These are phyloP conservation scores for Eciton burchellii DNA, from an alignment of 1,140 invertebrate genomes.

Conservation along the genomic window DNA sequence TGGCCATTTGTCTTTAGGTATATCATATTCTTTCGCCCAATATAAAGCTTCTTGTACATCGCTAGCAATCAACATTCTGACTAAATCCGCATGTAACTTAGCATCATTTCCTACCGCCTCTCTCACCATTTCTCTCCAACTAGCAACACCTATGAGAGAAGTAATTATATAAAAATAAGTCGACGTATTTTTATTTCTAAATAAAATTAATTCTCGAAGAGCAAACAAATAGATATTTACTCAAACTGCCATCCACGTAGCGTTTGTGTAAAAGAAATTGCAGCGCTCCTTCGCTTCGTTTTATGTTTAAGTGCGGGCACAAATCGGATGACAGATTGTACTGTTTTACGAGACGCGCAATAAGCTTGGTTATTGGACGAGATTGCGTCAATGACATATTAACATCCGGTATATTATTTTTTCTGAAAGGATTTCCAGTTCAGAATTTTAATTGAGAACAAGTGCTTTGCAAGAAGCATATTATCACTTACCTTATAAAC, in stretches of 20 bases:
- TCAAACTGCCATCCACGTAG: slow-evolving; percentile 87
- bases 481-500: slow-evolving; percentile 81
- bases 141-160: slow-evolving; percentile 84
- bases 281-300: slow-evolving; percentile 88
- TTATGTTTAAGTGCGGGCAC: slow-evolving; percentile 88
- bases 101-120: slow-evolving; percentile 87
- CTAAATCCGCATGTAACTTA: slow-evolving; percentile 86
- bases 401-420: slow-evolving; percentile 87
- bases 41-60: slow-evolving; percentile 87
- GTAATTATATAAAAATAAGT: slow-evolving; percentile 48
- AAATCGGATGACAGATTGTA: slow-evolving; percentile 87
- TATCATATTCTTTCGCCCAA: slow-evolving; percentile 87
- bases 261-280: slow-evolving; percentile 89
- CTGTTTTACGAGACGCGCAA: slow-evolving; percentile 87
- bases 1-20: slow-evolving; percentile 87
- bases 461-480: not conserved
- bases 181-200: slow-evolving; percentile 24
- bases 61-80: slow-evolving; percentile 85
- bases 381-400: slow-evolving; percentile 87
- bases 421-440: slow-evolving; percentile 76
- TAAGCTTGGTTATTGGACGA: slow-evolving; percentile 88
- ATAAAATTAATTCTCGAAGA: not conserved
- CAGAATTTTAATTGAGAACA: no score
- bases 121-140: slow-evolving; percentile 89
- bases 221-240: slow-evolving; percentile 78